A percentile compares a stretch with the other conserved stretches of the same genome.
Conservation (phyloP, 2,113 vertebrate genomes). For the Copsychus sechellarum region DNA sequence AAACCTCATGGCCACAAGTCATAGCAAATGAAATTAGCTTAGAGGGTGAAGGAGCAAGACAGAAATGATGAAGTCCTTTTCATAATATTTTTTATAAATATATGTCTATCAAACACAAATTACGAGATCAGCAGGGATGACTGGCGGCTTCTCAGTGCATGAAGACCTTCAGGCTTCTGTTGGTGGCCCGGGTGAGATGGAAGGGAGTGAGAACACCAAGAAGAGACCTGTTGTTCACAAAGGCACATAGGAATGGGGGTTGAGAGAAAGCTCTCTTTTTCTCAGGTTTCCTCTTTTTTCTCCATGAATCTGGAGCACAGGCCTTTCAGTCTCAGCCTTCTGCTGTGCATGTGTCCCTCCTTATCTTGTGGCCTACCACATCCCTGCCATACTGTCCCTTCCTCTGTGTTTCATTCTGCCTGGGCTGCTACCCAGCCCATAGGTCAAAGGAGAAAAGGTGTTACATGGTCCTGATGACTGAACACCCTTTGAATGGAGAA, state of each 20-base stretch:
- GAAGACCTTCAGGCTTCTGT: neutral
- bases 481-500: neutral
- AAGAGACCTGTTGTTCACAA: neutral
- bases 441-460: neutral
- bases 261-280: neutral
- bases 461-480: neutral
- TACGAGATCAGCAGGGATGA: neutral
- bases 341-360: neutral
- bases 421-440: neutral
- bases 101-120: neutral
- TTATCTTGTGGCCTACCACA: neutral
- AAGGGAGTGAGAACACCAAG: neutral
- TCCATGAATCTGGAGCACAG: neutral
- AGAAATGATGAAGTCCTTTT: neutral
- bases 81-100: neutral
- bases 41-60: neutral
- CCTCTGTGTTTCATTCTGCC: accelerated
- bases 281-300: neutral
- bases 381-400: neutral
- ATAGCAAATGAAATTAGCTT: neutral
- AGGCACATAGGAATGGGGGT: neutral
- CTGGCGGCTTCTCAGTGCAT: neutral
- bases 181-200: neutral
- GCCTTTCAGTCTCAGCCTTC: neutral
- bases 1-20: neutral